Percentiles rank a stretch among this genome's conserved stretches.
These are phyloP conservation scores for Ataeniobius toweri DNA, from an alignment of 2,797 vertebrate species.

Conservation along the genomic window DNA sequence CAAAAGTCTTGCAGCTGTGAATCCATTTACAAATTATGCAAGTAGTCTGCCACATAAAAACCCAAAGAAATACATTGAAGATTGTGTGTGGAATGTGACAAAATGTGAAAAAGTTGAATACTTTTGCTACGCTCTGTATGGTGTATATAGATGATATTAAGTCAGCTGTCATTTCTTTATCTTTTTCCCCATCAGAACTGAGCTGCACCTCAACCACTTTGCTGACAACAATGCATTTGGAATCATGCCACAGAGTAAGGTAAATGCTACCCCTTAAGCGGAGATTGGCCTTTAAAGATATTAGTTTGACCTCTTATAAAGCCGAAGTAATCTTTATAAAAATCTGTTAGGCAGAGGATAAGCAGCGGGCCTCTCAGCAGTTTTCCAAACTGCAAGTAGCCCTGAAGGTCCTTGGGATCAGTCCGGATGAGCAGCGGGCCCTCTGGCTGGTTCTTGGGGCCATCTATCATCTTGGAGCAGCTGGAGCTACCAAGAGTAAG, in stretches of 20 bases:
- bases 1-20: background rate
- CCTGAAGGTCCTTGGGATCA: constrained; percentile 94
- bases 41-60: background rate
- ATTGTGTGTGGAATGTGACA: background rate
- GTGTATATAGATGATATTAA: constrained; percentile 12
- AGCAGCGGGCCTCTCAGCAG: constrained; percentile 92
- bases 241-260: constrained; percentile 88
- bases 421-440: constrained; percentile 89
- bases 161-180: constrained; percentile 14
- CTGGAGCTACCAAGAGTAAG: constrained; percentile 95
- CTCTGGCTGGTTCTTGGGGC: constrained; percentile 94
- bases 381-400: constrained; percentile 95
- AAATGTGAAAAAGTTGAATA: background rate
- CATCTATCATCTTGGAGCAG: constrained; percentile 94
- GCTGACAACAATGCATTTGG: constrained; percentile 91
- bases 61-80: background rate
- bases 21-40: background rate
- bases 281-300: constrained; percentile 12
- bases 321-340: constrained; percentile 14
- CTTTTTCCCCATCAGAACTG: constrained; percentile 82
- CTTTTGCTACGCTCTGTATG: background rate
- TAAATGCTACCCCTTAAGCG: constrained; percentile 51
- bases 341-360: constrained; percentile 87
- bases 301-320: constrained; percentile 9
- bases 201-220: constrained; percentile 96